A percentile compares a stretch with the other conserved stretches of the same genome.
Evolutionary conservation across 2,888 invertebrate genomes (phyloP).

Genomic region (Pachymerium ferrugineum): DNA sequence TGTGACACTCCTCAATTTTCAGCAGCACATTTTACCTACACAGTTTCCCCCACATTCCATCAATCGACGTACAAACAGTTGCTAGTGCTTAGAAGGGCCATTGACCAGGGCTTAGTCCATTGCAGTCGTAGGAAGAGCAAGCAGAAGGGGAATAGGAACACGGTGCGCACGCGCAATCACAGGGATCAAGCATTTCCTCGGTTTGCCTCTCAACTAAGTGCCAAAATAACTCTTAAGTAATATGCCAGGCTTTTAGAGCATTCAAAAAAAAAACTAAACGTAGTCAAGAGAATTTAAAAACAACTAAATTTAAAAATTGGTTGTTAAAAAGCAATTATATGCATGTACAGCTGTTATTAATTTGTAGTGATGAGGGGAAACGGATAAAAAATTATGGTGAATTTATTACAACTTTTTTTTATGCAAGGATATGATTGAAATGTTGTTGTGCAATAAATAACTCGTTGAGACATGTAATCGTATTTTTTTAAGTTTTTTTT

Average conservation of each 20-base stretch:
- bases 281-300: too few species aligned
- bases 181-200: background rate
- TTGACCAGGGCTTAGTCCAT: slow-evolving; percentile 14
- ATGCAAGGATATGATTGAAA: too few species aligned
- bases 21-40: background rate
- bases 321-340: background rate
- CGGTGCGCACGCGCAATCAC: slow-evolving; percentile 2
- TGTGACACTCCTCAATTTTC: too few species aligned
- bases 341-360: too few species aligned
- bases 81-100: background rate
- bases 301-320: background rate
- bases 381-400: too few species aligned
- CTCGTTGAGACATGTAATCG: too few species aligned
- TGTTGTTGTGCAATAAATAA: too few species aligned
- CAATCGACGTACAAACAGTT: background rate
- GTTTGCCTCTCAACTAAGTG: background rate
- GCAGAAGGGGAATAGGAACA: background rate
- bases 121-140: background rate
- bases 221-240: background rate
- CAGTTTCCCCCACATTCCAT: background rate
- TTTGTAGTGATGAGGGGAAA: too few species aligned
- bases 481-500: too few species aligned
- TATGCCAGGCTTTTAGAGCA: background rate
- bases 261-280: too few species aligned
- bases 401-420: too few species aligned